Percentiles rank a stretch among this genome's conserved stretches.
phyloP scores from a whole-genome alignment of 2,888 invertebrate genomes.

The Euphydryas editha region DNA sequence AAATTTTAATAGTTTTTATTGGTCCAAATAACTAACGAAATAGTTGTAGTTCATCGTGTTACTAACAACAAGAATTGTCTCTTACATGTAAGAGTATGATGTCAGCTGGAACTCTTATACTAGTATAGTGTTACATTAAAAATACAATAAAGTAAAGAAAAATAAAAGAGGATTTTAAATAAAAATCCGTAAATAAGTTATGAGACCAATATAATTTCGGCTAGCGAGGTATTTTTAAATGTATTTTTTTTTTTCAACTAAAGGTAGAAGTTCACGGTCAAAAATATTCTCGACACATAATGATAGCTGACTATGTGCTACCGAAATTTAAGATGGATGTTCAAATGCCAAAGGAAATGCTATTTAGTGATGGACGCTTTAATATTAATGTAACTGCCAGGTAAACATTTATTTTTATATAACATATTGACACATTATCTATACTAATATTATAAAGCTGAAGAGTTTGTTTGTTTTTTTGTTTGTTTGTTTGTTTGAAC shows the following conservation, averaged over 20 bases:
- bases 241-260: conserved; percentile 21
- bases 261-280: conserved; percentile 81
- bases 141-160: too few species aligned
- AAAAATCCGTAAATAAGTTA: conserved; percentile 31
- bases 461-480: too few species aligned
- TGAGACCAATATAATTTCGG: conserved; percentile 20
- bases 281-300: conserved; percentile 87
- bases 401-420: conserved; percentile 71
- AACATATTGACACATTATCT: not conserved
- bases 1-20: too few species aligned
- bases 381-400: conserved; percentile 91
- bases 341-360: conserved; percentile 91
- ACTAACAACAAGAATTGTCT: too few species aligned
- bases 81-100: too few species aligned
- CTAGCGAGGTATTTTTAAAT: not conserved
- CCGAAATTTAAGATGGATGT: conserved; percentile 97
- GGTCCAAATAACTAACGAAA: too few species aligned
- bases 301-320: conserved; percentile 95
- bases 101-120: too few species aligned
- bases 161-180: conserved; percentile 18
- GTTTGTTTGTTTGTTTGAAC: too few species aligned
- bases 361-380: conserved; percentile 91
- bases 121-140: too few species aligned
- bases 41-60: too few species aligned
- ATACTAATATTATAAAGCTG: too few species aligned